Evolutionary conservation across 2,113 vertebrate species (phyloP).

Genomic region (Physeter macrocephalus): DNA sequence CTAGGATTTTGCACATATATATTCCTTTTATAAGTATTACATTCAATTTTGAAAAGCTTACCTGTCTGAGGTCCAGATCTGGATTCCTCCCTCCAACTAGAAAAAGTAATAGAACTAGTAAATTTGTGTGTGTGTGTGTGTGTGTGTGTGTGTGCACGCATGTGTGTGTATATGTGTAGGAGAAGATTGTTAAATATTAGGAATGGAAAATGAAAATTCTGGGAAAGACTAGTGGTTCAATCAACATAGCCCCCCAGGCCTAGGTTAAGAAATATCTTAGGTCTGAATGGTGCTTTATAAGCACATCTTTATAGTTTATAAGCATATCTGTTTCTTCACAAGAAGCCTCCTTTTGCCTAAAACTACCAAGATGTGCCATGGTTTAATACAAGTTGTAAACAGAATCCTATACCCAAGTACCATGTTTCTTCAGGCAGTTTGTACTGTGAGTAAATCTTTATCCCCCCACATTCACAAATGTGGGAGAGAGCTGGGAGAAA

Average conservation of each 20-base stretch:
- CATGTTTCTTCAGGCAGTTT: neutral
- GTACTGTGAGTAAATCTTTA: neutral
- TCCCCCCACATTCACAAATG: neutral
- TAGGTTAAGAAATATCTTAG: neutral
- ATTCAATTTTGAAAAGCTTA: neutral
- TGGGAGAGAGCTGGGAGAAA: neutral
- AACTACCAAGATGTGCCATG: neutral
- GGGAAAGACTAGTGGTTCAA: neutral
- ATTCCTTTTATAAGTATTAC: neutral
- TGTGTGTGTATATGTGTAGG: fast-evolving
- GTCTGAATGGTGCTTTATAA: neutral
- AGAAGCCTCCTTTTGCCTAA: neutral
- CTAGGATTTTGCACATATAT: neutral
- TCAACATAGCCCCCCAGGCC: neutral
- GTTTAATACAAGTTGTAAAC: neutral
- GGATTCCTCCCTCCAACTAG: neutral
- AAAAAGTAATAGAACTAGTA: neutral
- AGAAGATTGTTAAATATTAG: neutral
- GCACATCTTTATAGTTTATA: neutral
- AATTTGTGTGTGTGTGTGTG: neutral
- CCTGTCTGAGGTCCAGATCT: neutral
- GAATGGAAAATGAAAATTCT: neutral
- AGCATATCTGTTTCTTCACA: neutral
- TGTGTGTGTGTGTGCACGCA: neutral
- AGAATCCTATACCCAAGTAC: neutral